Conservation (phyloP, 1,140 invertebrate species). For the Solenopsis invicta region DNA sequence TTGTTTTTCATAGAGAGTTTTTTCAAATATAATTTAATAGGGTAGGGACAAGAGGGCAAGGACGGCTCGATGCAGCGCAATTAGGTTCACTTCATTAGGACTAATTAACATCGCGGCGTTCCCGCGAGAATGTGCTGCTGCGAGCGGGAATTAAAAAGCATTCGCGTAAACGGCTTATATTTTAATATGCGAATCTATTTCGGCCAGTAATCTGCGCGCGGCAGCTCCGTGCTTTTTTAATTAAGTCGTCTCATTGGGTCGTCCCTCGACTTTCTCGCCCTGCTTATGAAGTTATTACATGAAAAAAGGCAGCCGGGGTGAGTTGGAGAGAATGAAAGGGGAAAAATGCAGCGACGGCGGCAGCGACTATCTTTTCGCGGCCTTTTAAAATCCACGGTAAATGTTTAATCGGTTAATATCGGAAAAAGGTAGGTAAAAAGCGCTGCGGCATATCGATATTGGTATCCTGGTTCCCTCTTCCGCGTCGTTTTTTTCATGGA, state of each 20-base stretch:
- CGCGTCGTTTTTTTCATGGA: constrained; percentile 21
- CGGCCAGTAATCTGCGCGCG: constrained; percentile 24
- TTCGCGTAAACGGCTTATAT: constrained; percentile 46
- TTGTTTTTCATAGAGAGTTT: not conserved
- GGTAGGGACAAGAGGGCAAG: not conserved
- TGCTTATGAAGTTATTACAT: constrained; percentile 62
- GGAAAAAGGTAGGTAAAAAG: constrained; percentile 27
- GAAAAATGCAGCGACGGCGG: constrained; percentile 25
- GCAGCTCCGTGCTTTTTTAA: constrained; percentile 46
- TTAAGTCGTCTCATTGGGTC: constrained; percentile 51
- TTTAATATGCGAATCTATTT: constrained; percentile 54
- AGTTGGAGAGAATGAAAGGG: constrained; percentile 16
- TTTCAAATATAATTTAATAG: not conserved
- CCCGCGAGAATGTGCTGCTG: not conserved
- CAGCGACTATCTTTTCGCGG: constrained; percentile 31
- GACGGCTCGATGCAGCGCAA: constrained; percentile 33
- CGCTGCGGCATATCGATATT: constrained; percentile 40
- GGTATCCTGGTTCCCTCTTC: not conserved
- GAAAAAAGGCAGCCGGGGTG: not conserved
- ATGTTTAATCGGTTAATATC: constrained; percentile 66
- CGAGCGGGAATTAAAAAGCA: constrained; percentile 46
- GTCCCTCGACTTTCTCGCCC: constrained; percentile 36
- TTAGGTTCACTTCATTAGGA: constrained; percentile 38
- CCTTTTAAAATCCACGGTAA: constrained; percentile 60
- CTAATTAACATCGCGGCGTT: constrained; percentile 36